Percentiles rank a stretch among this genome's conserved stretches.
phyloP scores from a whole-genome alignment of 2,888 invertebrate genomes.

The Argynnis bischoffii region DNA sequence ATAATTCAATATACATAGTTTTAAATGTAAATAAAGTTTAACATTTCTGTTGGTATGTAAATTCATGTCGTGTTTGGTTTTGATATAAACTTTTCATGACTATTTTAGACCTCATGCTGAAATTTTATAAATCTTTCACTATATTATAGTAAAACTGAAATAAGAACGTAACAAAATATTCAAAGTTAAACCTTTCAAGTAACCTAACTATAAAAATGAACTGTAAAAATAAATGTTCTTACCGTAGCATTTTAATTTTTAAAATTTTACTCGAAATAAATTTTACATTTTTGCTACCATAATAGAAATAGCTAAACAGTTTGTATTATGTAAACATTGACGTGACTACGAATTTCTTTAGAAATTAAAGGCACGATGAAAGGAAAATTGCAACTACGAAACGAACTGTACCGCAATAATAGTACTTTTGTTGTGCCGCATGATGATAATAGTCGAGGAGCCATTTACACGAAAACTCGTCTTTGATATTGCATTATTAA shows the following conservation, averaged over 20 bases:
- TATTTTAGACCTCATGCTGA: no score
- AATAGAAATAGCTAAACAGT: not conserved
- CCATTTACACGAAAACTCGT: not conserved
- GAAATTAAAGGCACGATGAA: slow-evolving; percentile 19
- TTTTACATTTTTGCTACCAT: no score
- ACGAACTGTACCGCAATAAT: slow-evolving; percentile 11
- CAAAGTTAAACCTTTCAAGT: no score
- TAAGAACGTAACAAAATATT: no score
- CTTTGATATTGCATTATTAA: not conserved
- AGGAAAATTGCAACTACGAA: slow-evolving; percentile 20
- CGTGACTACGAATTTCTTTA: slow-evolving; percentile 16
- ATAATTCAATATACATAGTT: slow-evolving; percentile 42
- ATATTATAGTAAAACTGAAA: no score
- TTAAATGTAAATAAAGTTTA: slow-evolving; percentile 41
- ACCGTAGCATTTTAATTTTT: no score
- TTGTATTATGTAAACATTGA: not conserved
- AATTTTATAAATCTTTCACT: no score
- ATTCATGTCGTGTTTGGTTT: not conserved
- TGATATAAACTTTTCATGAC: no score
- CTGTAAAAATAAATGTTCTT: no score
- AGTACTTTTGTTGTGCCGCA: slow-evolving; percentile 7
- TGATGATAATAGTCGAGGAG: slow-evolving; percentile 5
- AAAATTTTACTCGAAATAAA: no score
- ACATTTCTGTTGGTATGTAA: not conserved
- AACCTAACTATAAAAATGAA: no score